Evolutionary conservation across 1,140 invertebrate species (phyloP).

Genomic region (Apis laboriosa): DNA sequence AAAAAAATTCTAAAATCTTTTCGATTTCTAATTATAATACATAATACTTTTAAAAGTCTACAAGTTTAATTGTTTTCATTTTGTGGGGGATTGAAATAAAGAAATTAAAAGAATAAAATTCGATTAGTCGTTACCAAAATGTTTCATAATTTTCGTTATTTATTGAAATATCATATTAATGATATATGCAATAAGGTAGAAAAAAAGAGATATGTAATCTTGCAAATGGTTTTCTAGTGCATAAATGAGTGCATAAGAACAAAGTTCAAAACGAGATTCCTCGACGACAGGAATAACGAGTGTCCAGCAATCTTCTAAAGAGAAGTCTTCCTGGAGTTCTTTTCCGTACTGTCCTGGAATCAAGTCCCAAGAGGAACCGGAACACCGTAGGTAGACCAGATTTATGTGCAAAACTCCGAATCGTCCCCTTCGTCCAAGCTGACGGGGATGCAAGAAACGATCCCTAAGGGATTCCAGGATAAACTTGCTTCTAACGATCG

Average conservation of each 20-base stretch:
- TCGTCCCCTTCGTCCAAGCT: conserved; percentile 69
- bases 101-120: no score
- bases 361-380: conserved; percentile 73
- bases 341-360: conserved; percentile 74
- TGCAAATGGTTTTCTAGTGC: no score
- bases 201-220: neutral
- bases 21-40: no score
- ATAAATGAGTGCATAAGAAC: neutral
- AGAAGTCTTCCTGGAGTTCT: conserved; percentile 78
- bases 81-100: no score
- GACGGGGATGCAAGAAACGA: conserved; percentile 77
- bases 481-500: conserved; percentile 76
- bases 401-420: conserved; percentile 80
- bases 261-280: conserved; percentile 55
- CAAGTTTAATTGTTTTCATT: no score
- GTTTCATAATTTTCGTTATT: neutral
- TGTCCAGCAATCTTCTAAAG: conserved; percentile 74
- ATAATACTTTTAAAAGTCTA: no score
- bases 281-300: conserved; percentile 68
- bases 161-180: neutral
- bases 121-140: neutral
- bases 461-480: conserved; percentile 77
- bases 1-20: no score
- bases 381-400: conserved; percentile 77
- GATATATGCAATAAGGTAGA: no score